Percentiles rank a stretch among this genome's conserved stretches.
Conservation (phyloP, 2,888 invertebrate genomes). For the Lamellibrachia satsuma region DNA sequence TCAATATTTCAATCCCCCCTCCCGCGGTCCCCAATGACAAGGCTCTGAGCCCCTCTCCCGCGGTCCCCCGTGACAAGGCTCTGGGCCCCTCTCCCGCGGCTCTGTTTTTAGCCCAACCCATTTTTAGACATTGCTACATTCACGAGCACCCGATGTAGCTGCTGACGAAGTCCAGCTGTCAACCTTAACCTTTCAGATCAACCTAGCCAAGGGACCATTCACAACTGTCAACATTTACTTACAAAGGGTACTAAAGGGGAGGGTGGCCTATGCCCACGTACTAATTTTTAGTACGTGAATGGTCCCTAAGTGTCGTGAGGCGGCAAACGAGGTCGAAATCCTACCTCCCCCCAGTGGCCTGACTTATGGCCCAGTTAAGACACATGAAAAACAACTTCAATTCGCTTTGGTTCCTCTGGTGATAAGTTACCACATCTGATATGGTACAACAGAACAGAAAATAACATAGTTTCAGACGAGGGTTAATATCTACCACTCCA, state of each 20-base stretch:
- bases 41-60: not conserved
- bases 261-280: no score
- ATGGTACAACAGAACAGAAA: no score
- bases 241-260: no score
- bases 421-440: not conserved
- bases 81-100: not conserved
- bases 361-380: not conserved
- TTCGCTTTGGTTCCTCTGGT: not conserved
- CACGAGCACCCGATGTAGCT: not conserved
- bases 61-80: not conserved
- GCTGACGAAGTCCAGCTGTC: not conserved
- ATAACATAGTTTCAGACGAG: no score
- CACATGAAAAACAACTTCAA: not conserved
- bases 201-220: not conserved
- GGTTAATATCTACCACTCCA: no score
- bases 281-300: no score
- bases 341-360: not conserved
- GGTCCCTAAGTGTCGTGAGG: not conserved
- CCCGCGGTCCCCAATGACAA: no score
- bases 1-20: no score
- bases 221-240: no score
- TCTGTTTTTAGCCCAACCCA: not conserved
- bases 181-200: not conserved
- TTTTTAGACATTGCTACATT: not conserved
- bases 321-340: not conserved